These are phyloP conservation scores for Mesoligia furuncula DNA, from an alignment of 2,888 invertebrate species.

Conservation along the genomic window DNA sequence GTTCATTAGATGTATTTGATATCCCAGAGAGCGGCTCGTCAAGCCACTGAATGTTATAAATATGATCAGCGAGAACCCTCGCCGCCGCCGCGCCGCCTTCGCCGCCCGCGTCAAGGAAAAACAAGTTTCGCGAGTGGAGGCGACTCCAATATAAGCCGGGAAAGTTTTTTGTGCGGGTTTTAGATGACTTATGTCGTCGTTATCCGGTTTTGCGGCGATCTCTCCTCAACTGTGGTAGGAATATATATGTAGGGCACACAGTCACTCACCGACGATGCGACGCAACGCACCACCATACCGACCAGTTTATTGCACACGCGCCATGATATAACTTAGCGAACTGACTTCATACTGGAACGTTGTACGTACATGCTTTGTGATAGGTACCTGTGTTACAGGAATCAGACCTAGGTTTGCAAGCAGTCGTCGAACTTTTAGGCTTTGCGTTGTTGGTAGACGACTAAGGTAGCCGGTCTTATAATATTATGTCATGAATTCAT, in stretches of 20 bases:
- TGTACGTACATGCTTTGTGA: too few relatives aligned
- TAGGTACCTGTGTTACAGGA: neutral
- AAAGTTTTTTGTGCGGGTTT: constrained; percentile 60
- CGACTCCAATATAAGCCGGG: constrained; percentile 47
- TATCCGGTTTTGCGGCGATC: constrained; percentile 56
- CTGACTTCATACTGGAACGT: neutral
- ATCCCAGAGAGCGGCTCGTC: constrained; percentile 16
- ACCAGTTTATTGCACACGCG: constrained; percentile 22
- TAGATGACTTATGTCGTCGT: constrained; percentile 61
- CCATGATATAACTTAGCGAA: neutral
- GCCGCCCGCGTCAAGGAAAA: constrained; percentile 14
- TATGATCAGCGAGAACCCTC: neutral
- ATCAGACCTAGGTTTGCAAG: neutral
- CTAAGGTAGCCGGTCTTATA: neutral
- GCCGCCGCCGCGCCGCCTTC: neutral
- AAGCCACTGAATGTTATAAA: constrained; percentile 31
- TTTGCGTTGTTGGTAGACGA: neutral
- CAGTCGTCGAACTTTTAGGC: neutral
- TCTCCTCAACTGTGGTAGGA: constrained; percentile 28
- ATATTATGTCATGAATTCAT: neutral
- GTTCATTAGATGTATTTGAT: constrained; percentile 2
- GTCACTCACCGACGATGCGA: constrained; percentile 4
- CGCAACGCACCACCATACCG: constrained; percentile 6
- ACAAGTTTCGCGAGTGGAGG: constrained; percentile 28
- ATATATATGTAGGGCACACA: constrained; percentile 49